These are phyloP conservation scores for Desoria tigrina DNA, from an alignment of 2,888 invertebrate species.

Conservation along the genomic window DNA sequence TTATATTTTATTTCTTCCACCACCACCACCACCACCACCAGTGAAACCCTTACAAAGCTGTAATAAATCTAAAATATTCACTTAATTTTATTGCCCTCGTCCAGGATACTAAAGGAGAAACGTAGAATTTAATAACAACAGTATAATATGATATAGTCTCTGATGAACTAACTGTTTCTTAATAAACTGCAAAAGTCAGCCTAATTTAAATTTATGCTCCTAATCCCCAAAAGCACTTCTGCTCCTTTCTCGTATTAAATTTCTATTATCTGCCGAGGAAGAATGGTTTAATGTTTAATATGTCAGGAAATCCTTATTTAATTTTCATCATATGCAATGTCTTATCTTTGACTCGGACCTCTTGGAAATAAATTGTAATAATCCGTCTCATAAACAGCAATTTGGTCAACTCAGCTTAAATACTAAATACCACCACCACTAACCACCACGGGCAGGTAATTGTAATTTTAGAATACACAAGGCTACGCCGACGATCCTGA, in stretches of 20 bases:
- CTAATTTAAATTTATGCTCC: constrained; percentile 6
- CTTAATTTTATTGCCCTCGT: no score
- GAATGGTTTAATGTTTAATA: no score
- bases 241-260: background rate
- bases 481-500: no score
- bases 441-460: background rate
- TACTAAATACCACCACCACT: background rate
- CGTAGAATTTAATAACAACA: no score
- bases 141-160: no score
- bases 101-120: no score
- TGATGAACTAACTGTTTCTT: constrained; percentile 2
- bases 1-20: no score
- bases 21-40: no score
- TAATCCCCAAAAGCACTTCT: constrained; percentile 1
- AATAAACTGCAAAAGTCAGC: constrained; percentile 11
- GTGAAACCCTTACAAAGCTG: no score
- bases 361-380: background rate
- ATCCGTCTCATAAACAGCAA: constrained; percentile 9
- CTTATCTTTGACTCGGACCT: background rate
- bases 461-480: no score
- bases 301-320: background rate
- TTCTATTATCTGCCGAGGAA: no score
- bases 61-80: no score
- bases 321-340: background rate
- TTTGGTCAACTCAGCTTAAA: constrained; percentile 1